Conservation (phyloP, 2,888 invertebrate species). For the Ectemnius continuus region DNA sequence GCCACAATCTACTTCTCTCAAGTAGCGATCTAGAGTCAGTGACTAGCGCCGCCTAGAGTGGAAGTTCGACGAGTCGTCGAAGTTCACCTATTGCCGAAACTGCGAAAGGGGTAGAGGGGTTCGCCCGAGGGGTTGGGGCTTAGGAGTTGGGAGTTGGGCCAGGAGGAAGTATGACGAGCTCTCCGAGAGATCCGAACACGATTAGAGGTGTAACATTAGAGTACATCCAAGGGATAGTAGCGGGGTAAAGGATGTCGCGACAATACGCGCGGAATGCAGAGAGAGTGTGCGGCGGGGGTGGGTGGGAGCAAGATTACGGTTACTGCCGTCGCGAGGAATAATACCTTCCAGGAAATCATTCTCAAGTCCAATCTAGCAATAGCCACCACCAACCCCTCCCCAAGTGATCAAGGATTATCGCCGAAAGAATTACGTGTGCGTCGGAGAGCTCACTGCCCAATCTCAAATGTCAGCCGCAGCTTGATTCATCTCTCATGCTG, state of each 20-base stretch:
- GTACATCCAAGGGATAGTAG: conserved; percentile 9
- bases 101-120: conserved; percentile 15
- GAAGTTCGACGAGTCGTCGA: conserved; percentile 32
- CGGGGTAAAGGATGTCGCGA: not conserved
- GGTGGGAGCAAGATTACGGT: not conserved
- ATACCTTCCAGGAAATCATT: too few relatives aligned
- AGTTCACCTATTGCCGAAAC: conserved; percentile 27
- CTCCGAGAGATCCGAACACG: conserved; percentile 13
- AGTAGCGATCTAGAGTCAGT: conserved; percentile 24
- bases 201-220: conserved; percentile 1
- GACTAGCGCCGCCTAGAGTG: conserved; percentile 8
- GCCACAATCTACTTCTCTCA: conserved; percentile 51
- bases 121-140: not conserved
- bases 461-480: not conserved
- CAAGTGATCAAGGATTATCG: too few relatives aligned
- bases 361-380: too few relatives aligned
- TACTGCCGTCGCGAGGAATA: not conserved
- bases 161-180: conserved; percentile 20
- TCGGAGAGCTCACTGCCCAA: not conserved
- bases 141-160: not conserved
- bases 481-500: not conserved
- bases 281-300: not conserved
- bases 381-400: too few relatives aligned
- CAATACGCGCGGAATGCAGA: conserved; percentile 8
- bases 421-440: too few relatives aligned